Base-by-base conservation (phyloP, 2,113 vertebrate genomes). In the Ochotona princeps region DNA sequence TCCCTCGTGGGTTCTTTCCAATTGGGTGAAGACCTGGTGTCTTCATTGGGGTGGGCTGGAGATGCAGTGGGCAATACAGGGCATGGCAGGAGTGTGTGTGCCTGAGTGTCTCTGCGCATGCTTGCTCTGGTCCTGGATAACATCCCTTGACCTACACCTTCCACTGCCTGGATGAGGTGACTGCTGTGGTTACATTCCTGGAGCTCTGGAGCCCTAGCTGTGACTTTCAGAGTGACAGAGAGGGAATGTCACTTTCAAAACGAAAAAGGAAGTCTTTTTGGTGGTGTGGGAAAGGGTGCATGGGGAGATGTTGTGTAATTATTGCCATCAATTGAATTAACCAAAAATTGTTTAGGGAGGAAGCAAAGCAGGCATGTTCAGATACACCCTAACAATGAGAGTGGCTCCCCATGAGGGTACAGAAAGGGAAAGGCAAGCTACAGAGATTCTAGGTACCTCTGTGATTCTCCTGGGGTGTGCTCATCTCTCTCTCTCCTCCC, bases 301-400 rank as follows among this genome's bases (percentile, higher is more conserved):
- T 44, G 38, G 1, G 54, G 54, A 18, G 54, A 20, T 57, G 2
- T 1, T 38, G 47, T 85, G 30, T 76, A 54, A 78, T 44, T 61
- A 35, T 47, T 28, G 35, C 30, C 73, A 69, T 85, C 75, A 57
- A 35, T 15, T 0, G 17, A 93, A 83, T 38, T 73, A 91, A 92
- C 85, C 32, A 60, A 92, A 96, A 81, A 5, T 47, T 51, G 70
- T 95, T 94, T 65, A 79, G 70, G 54, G 70, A 91, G 73, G 69
- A 95, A 93, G 81, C 57, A 73, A 83, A 74, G 21, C 0, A 0
- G 18, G 1, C 0, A 0, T 1, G 23, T 4, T 17, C 8, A 7
- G 4, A 2, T 5, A 8, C 12, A 7, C 8, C 54, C 54, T 5
- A 57, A 57, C 54, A 57, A 14, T 57, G 54, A 4, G 17, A 57